Percentiles rank a stretch among this genome's conserved stretches.
Conservation (phyloP, 1,140 invertebrate species). For the Euglossa dilemma region DNA sequence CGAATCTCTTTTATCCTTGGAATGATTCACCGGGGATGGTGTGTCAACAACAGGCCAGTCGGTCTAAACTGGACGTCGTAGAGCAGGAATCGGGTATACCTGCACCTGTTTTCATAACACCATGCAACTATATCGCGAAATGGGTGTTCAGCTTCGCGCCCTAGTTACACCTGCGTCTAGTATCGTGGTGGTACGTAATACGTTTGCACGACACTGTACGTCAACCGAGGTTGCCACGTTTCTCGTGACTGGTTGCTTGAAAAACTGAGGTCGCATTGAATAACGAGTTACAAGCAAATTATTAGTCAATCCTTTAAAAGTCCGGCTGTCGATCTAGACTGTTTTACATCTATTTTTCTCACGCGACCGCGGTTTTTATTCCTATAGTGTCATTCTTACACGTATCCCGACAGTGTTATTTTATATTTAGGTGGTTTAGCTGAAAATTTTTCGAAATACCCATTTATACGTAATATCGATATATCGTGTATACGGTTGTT, state of each 20-base stretch:
- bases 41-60: constrained; percentile 23
- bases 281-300: constrained; percentile 43
- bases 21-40: constrained; percentile 44
- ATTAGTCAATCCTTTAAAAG: constrained; percentile 31
- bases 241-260: constrained; percentile 35
- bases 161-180: constrained; percentile 70
- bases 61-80: background rate
- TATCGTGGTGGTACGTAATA: constrained; percentile 52
- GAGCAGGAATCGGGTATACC: constrained; percentile 25
- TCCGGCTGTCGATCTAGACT: background rate
- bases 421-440: background rate
- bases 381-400: too few species aligned
- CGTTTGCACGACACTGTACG: constrained; percentile 50
- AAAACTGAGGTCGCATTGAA: constrained; percentile 51
- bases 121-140: constrained; percentile 51
- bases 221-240: constrained; percentile 56
- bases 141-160: constrained; percentile 67
- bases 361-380: background rate
- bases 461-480: background rate
- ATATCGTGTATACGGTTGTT: background rate
- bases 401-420: background rate
- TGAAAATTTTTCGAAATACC: background rate
- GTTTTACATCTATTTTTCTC: constrained; percentile 8
- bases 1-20: constrained; percentile 37
- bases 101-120: constrained; percentile 58